Evolutionary conservation across 2,797 vertebrate species (phyloP).

Genomic region (Hypotaenidia philippensis): DNA sequence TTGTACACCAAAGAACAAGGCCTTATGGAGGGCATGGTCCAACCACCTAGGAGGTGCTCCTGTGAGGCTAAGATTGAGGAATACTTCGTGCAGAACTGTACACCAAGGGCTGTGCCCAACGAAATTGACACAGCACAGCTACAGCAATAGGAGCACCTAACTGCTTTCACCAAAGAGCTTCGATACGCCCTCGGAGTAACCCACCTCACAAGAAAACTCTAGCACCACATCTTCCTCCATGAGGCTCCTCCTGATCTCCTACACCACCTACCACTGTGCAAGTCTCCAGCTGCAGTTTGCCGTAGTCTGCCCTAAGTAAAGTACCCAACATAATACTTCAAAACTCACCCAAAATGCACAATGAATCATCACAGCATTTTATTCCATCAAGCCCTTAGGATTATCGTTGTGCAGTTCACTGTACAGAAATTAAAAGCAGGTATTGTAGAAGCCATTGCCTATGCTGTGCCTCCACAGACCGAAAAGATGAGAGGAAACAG

Average conservation of each 20-base stretch:
- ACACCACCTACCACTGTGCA: background rate
- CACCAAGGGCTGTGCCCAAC: background rate
- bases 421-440: background rate
- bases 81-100: background rate
- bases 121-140: background rate
- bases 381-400: background rate
- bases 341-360: background rate
- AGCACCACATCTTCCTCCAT: background rate
- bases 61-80: background rate
- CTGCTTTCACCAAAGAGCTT: background rate
- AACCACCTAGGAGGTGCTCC: background rate
- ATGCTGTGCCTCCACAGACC: constrained; percentile 11
- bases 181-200: background rate
- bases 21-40: background rate
- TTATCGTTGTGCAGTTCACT: background rate
- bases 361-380: background rate
- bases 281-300: background rate
- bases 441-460: background rate
- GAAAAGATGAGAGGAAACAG: background rate
- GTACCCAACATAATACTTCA: background rate
- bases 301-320: background rate
- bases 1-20: accelerated
- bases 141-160: background rate
- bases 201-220: background rate
- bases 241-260: background rate